Conservation (phyloP, 2,113 vertebrate genomes). For the Motacilla tschutschensis region DNA sequence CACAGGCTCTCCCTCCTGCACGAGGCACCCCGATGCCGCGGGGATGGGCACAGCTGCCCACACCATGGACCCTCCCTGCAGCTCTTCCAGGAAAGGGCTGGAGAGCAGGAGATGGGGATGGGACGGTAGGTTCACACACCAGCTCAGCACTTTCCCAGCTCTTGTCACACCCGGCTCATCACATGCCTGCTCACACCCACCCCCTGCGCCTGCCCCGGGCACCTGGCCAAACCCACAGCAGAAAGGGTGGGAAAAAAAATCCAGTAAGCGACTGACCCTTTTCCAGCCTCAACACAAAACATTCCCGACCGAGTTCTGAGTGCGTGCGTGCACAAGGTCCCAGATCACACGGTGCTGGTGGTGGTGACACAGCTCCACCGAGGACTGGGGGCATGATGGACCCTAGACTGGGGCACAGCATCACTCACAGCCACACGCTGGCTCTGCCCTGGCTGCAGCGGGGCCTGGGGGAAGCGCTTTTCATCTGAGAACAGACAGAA, state of each 20-base stretch:
- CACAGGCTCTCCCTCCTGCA: background rate
- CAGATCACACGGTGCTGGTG: fast-evolving
- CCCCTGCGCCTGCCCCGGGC: background rate
- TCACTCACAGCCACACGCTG: fast-evolving
- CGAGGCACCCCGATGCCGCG: fast-evolving
- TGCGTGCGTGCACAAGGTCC: background rate
- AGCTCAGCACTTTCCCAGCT: conserved; percentile 52
- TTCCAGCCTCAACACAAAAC: conserved; percentile 12
- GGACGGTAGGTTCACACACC: conserved; percentile 26
- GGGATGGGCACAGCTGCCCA: conserved; percentile 4
- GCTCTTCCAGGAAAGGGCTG: conserved; percentile 44
- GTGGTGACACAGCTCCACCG: fast-evolving
- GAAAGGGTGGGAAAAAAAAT: background rate
- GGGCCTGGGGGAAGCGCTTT: background rate
- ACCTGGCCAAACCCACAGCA: conserved; percentile 16
- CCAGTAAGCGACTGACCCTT: background rate
- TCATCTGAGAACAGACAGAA: background rate
- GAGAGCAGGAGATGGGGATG: conserved; percentile 1
- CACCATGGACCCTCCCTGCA: background rate
- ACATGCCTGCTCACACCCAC: background rate
- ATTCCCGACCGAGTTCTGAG: background rate
- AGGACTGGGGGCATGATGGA: fast-evolving
- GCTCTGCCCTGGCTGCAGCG: background rate
- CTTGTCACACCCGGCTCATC: conserved; percentile 41
- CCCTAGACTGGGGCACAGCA: fast-evolving